Base-by-base conservation (phyloP, 2,113 vertebrate genomes). In the Empidonax traillii region DNA sequence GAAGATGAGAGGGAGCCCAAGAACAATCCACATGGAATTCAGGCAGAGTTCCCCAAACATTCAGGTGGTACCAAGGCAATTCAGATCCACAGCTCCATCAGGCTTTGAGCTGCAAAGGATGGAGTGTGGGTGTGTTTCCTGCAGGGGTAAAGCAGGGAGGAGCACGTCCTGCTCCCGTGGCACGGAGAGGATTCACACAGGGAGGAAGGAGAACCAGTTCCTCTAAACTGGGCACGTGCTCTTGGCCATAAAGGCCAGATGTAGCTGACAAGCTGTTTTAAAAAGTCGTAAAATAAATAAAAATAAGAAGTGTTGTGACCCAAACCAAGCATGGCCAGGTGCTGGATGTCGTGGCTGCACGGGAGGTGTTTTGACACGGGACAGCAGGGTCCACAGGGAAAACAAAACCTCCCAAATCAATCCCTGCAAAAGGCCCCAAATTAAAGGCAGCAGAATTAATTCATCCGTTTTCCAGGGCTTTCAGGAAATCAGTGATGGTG, bases 11-110 rank as follows among this genome's bases (percentile, higher is more conserved):
- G 66, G 72, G 39, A 93, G 47, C 30, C 66, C 4, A 6, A 33
- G 62, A 55, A 83, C 80, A 33, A 93, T 73, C 65, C 56, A 7
- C 91, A 94, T 96, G 97, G 97, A 98, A 97, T 92, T 87, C 78
- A 28, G 56, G 85, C 68, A 93, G 35, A 58, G 47, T n/a, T 59
- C 22, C 92, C 55, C n/a, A 76, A 47, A 78, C 47, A 49, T 35
- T 84, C 67, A 33, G 61, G 80, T 3, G 7, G 28, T 43, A 17
- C 58, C 49, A 65, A 71, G 72, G 23, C 22, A 47, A 31, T 16
- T 46, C 12, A 3, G 62, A 49, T 11, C 63, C 41, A 59, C 62
- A 41, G 37, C 46, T 84, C 85, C 72, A 80, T 47, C 63, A 72
- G 77, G 56, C n/a, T 83, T 67, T 66, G 28, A 80, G 75, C 44